Percentiles rank a stretch among this genome's conserved stretches.
These are phyloP conservation scores for Nyctereutes procyonoides DNA, from an alignment of 2,113 vertebrate genomes.

Conservation along the genomic window DNA sequence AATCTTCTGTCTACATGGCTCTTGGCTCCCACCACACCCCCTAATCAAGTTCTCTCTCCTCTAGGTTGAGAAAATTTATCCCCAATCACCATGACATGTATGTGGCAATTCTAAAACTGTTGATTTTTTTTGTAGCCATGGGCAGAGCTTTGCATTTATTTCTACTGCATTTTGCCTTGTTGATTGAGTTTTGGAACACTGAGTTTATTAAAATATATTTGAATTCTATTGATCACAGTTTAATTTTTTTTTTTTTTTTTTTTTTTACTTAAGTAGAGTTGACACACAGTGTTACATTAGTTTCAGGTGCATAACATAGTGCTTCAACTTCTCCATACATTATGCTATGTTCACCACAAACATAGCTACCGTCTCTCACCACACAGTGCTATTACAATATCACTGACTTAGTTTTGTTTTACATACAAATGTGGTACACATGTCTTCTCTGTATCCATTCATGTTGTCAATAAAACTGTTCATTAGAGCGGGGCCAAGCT, in stretches of 20 bases:
- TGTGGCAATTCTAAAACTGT: background rate
- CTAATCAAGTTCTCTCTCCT: background rate
- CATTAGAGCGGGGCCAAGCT: slow-evolving; percentile 7
- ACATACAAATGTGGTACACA: slow-evolving; percentile 21
- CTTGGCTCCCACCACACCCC: background rate
- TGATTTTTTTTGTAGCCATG: background rate
- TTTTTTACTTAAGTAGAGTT: background rate
- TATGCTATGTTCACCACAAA: background rate
- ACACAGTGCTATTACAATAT: background rate
- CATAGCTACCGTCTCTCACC: background rate
- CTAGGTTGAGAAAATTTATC: background rate
- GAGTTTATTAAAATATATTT: slow-evolving; percentile 47
- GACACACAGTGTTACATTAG: background rate
- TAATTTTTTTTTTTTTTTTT: too few relatives aligned
- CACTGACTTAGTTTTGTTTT: slow-evolving; percentile 5
- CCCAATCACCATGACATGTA: background rate
- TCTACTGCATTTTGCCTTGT: background rate
- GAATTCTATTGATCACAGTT: background rate
- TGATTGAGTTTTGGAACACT: background rate
- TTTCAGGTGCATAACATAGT: background rate
- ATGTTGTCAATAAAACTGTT: slow-evolving; percentile 63
- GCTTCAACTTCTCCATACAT: background rate
- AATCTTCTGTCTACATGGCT: background rate
- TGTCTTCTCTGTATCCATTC: slow-evolving; percentile 48
- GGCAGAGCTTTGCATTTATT: background rate